Conservation (phyloP, 2,113 vertebrate species). For the Gavia stellata region DNA sequence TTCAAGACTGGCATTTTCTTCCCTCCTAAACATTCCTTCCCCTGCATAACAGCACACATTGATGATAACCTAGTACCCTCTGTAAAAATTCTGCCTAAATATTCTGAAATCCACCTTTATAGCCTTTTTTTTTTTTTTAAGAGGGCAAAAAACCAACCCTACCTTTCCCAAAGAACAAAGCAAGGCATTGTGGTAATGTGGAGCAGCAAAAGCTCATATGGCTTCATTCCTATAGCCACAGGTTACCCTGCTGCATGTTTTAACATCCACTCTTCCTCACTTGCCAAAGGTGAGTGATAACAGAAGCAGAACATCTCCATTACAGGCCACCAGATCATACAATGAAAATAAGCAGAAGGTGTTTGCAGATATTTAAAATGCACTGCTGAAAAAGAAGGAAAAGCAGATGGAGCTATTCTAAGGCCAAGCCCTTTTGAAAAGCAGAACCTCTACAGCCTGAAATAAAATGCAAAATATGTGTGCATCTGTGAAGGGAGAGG, state of each 20-base stretch:
- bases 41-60: not conserved
- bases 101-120: not conserved
- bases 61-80: slow-evolving; percentile 22
- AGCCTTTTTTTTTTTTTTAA: not conserved
- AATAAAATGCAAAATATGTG: not conserved
- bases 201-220: not conserved
- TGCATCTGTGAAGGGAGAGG: not conserved
- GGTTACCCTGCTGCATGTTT: not conserved
- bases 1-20: slow-evolving; percentile 57
- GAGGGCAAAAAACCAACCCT: not conserved
- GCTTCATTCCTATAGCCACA: not conserved
- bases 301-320: not conserved
- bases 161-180: slow-evolving; percentile 2
- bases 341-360: slow-evolving; percentile 7
- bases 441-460: not conserved
- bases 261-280: not conserved
- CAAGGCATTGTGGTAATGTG: not conserved
- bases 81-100: not conserved
- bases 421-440: not conserved
- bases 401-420: not conserved
- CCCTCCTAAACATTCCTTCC: slow-evolving; percentile 7
- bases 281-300: not conserved
- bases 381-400: not conserved
- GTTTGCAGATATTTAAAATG: not conserved
- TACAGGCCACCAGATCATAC: not conserved